These are phyloP conservation scores for Apteryx mantelli DNA, from an alignment of 2,113 vertebrate species.

Conservation along the genomic window DNA sequence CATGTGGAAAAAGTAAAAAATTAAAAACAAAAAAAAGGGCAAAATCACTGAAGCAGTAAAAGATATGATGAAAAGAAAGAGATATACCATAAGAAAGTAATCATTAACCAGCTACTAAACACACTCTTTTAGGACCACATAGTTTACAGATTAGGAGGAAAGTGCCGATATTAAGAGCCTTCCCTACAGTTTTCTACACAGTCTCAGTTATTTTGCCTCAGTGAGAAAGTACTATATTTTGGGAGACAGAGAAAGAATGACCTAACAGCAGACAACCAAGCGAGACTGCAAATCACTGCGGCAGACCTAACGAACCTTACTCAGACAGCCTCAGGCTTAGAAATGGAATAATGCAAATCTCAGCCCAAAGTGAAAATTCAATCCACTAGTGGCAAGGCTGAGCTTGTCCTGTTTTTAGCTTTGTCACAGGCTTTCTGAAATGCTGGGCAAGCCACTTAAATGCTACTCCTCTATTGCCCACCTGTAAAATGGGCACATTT, in stretches of 20 bases:
- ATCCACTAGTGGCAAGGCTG: background rate
- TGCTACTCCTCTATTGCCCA: background rate
- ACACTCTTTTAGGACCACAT: background rate
- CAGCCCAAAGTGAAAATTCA: background rate
- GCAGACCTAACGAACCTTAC: background rate
- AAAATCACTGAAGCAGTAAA: background rate
- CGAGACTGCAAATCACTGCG: background rate
- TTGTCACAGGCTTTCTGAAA: background rate
- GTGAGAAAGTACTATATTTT: background rate
- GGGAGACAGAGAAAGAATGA: background rate
- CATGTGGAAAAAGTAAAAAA: background rate
- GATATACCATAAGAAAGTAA: background rate
- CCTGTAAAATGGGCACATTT: background rate
- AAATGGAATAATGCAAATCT: background rate
- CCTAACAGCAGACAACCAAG: background rate
- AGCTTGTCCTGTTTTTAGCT: background rate
- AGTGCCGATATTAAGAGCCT: background rate
- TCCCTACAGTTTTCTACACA: background rate
- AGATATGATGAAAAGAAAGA: background rate
- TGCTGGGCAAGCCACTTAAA: background rate
- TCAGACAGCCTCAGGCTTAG: background rate
- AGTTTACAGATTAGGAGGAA: background rate
- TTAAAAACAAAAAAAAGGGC: background rate
- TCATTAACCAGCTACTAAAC: background rate
- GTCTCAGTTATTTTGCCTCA: background rate